Percentiles rank a stretch among this genome's conserved stretches.
These are phyloP conservation scores for Crossaster papposus DNA, from an alignment of 53 echinoderm and acorn worm genomes.

Conservation along the genomic window DNA sequence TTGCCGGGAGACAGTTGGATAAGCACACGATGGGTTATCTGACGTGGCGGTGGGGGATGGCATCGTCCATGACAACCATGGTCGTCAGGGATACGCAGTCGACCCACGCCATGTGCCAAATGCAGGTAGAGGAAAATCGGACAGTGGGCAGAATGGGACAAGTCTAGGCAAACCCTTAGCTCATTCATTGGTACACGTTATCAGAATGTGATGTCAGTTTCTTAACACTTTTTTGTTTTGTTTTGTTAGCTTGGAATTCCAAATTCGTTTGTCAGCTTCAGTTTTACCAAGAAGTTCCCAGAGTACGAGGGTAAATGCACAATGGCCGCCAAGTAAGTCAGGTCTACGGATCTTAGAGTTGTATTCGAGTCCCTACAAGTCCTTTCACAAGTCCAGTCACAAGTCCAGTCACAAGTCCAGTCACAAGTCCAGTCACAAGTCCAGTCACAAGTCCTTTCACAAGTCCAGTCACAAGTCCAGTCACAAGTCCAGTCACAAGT, in stretches of 20 bases:
- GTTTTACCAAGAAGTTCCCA: conserved; percentile 85
- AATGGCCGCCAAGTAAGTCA: conserved; percentile 87
- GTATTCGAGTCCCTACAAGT: too few relatives aligned
- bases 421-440: too few relatives aligned
- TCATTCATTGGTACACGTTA: too few relatives aligned
- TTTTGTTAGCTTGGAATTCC: conserved; percentile 89
- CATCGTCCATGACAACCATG: conserved; percentile 96
- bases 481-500: too few relatives aligned
- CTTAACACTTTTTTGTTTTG: neutral
- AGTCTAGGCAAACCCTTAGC: neutral
- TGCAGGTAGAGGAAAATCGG: conserved; percentile 67
- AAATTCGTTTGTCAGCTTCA: conserved; percentile 79
- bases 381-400: too few relatives aligned
- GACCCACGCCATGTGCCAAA: conserved; percentile 72
- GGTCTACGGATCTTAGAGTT: neutral
- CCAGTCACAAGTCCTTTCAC: too few relatives aligned
- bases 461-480: too few relatives aligned
- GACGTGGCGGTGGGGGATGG: conserved; percentile 94
- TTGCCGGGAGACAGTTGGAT: conserved; percentile 89
- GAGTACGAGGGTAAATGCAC: conserved; percentile 72
- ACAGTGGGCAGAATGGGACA: neutral
- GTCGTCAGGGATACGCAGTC: conserved; percentile 81
- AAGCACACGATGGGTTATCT: conserved; percentile 94
- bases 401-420: too few relatives aligned
- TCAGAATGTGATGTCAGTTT: neutral